These are phyloP conservation scores for Hybognathus amarus DNA, from an alignment of 2,797 vertebrate genomes.

Conservation along the genomic window DNA sequence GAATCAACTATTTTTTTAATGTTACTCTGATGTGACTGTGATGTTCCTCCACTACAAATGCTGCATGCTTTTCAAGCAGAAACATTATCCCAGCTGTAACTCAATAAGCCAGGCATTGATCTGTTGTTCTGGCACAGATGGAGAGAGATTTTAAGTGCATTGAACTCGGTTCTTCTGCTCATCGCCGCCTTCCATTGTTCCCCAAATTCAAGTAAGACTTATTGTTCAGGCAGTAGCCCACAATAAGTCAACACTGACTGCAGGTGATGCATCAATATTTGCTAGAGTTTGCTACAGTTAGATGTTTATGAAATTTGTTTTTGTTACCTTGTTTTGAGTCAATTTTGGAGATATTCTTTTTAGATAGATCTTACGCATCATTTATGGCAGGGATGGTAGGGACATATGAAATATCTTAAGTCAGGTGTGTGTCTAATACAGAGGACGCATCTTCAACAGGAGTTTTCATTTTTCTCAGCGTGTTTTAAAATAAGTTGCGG, in stretches of 20 bases:
- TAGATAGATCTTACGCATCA: background rate
- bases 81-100: constrained; percentile 49
- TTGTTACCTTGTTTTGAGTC: constrained; percentile 11
- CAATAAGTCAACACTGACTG: constrained; percentile 48
- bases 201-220: constrained; percentile 68
- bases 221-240: constrained; percentile 59
- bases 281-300: background rate
- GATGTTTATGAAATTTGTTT: background rate
- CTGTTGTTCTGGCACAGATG: constrained; percentile 46
- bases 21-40: constrained; percentile 5
- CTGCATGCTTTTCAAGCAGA: constrained; percentile 39
- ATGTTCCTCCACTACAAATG: constrained; percentile 48
- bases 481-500: background rate
- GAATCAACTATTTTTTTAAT: constrained; percentile 8
- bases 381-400: background rate
- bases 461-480: background rate
- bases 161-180: constrained; percentile 42
- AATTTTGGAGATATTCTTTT: background rate
- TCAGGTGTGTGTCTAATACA: background rate
- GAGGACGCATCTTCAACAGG: background rate
- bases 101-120: constrained; percentile 49
- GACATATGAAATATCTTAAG: background rate
- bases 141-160: constrained; percentile 47
- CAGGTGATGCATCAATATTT: constrained; percentile 35
- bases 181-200: constrained; percentile 59